Evolutionary conservation across 2,888 invertebrate species (phyloP).

Genomic region (Thymelicus acteon): DNA sequence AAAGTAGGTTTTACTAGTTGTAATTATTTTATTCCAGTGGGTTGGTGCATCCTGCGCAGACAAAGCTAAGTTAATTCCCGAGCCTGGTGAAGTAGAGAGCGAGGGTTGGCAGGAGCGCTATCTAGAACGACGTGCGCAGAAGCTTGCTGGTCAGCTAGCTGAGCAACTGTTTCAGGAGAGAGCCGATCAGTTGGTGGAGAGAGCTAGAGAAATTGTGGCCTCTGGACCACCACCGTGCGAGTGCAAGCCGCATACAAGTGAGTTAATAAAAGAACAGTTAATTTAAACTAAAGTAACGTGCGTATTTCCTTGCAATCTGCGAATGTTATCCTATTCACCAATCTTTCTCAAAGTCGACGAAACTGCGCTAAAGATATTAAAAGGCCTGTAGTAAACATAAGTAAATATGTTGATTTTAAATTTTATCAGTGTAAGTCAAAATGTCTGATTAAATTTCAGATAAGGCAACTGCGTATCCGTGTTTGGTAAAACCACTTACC

Average conservation of each 20-base stretch:
- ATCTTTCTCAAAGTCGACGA: no score
- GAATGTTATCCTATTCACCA: no score
- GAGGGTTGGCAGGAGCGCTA: constrained; percentile 60
- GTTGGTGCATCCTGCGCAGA: constrained; percentile 69
- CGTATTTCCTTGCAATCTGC: no score
- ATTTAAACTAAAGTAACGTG: background rate
- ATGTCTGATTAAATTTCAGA: constrained; percentile 24
- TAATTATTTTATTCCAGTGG: constrained; percentile 57
- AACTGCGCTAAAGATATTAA: no score
- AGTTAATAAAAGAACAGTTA: background rate
- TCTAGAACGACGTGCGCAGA: constrained; percentile 63
- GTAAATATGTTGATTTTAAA: no score
- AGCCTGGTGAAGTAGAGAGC: constrained; percentile 46
- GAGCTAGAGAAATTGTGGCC: constrained; percentile 56
- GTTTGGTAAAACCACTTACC: constrained; percentile 49
- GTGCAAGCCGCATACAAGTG: constrained; percentile 51
- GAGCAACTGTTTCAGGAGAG: constrained; percentile 65
- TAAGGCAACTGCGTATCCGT: constrained; percentile 52
- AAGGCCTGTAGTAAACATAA: no score
- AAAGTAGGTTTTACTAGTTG: no score
- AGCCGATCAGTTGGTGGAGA: constrained; percentile 59
- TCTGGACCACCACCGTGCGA: constrained; percentile 61
- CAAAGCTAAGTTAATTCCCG: constrained; percentile 46
- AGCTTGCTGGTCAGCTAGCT: constrained; percentile 63
- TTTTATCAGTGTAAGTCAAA: background rate